Evolutionary conservation across 1,140 invertebrate species (phyloP).

Genomic region (Ostrea denselamellosa): DNA sequence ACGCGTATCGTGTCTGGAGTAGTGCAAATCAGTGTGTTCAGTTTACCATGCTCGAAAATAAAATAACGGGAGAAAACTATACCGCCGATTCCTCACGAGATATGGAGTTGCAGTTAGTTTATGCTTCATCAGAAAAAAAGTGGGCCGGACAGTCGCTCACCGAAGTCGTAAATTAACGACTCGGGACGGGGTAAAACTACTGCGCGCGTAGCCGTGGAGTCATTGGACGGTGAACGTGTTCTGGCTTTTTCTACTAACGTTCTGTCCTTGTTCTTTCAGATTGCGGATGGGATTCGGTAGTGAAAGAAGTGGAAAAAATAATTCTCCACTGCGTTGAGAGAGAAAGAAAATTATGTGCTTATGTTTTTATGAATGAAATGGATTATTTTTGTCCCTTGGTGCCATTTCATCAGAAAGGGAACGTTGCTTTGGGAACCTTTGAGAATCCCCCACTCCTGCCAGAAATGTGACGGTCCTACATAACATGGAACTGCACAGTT

Average conservation of each 20-base stretch:
- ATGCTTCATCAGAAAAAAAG: constrained; percentile 14
- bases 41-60: background rate
- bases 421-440: background rate
- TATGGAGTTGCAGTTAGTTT: background rate
- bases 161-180: constrained; percentile 3
- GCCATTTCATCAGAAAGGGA: background rate
- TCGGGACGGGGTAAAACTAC: background rate
- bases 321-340: background rate
- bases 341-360: background rate
- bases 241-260: background rate
- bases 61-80: background rate
- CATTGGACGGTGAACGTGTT: constrained; percentile 4
- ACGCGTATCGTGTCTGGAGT: background rate
- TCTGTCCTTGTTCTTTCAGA: constrained; percentile 13
- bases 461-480: background rate
- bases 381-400: background rate
- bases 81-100: background rate
- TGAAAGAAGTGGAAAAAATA: constrained; percentile 25
- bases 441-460: background rate
- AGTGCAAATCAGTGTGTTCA: background rate
- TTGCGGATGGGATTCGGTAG: background rate
- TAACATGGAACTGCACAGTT: background rate
- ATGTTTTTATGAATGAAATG: background rate
- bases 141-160: background rate
- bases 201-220: background rate